phyloP scores from a whole-genome alignment of 2,888 invertebrate genomes.

The Gisinianus flammeolus region DNA sequence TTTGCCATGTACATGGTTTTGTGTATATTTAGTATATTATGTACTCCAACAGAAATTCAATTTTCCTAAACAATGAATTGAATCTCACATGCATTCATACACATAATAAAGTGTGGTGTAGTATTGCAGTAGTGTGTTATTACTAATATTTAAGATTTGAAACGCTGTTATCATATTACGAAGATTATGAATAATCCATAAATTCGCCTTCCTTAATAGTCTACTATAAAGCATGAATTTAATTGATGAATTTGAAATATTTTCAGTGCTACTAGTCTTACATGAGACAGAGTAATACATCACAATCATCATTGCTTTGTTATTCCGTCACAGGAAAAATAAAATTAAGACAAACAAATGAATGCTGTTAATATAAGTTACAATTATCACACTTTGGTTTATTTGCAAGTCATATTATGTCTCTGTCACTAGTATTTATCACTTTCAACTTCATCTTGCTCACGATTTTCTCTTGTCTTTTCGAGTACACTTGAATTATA shows the following conservation, averaged over 20 bases:
- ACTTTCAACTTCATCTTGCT: constrained; percentile 27
- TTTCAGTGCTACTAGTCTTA: background rate
- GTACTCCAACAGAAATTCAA: background rate
- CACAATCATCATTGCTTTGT: background rate
- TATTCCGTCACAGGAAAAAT: background rate
- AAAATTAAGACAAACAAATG: background rate
- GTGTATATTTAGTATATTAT: background rate
- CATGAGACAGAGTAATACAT: background rate
- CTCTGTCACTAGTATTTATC: constrained; percentile 1
- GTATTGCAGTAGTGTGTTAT: background rate
- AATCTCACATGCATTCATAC: background rate
- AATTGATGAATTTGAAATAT: background rate
- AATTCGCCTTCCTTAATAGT: background rate
- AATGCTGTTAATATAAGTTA: background rate
- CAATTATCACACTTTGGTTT: constrained; percentile 5
- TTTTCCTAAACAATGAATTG: background rate
- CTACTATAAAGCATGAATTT: background rate
- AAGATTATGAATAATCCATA: background rate
- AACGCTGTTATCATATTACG: too few species aligned
- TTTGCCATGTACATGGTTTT: background rate
- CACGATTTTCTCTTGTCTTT: constrained; percentile 10
- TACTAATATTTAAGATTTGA: too few species aligned
- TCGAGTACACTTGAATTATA: background rate
- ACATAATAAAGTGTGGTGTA: background rate
- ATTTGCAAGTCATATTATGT: constrained; percentile 30